Evolutionary conservation across 2,797 vertebrate species (phyloP).

Genomic region (Gallinago nigripennis): DNA sequence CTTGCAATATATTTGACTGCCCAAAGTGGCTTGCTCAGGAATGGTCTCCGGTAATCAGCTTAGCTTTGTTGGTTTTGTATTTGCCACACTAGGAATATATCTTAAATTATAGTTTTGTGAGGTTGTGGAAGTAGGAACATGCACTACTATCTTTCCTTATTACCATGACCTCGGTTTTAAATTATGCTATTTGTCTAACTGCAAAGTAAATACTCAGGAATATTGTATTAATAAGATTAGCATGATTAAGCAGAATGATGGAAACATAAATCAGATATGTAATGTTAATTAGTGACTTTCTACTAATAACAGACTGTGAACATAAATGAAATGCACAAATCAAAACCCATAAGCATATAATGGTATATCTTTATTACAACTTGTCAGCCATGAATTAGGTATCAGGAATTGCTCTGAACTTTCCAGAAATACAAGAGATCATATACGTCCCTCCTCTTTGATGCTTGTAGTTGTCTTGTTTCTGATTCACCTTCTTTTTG

Average conservation of each 20-base stretch:
- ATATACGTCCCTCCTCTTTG: not conserved
- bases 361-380: not conserved
- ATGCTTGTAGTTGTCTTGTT: not conserved
- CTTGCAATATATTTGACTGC: slow-evolving; percentile 95
- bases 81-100: not conserved
- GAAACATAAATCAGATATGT: not conserved
- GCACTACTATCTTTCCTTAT: not conserved
- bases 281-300: not conserved
- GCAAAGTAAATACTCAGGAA: not conserved
- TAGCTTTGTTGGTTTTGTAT: not conserved
- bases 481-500: not conserved
- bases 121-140: not conserved
- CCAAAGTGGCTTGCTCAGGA: slow-evolving; percentile 97
- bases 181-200: not conserved
- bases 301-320: not conserved
- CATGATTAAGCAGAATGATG: not conserved
- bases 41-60: slow-evolving; percentile 90
- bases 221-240: not conserved
- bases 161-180: not conserved
- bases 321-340: not conserved
- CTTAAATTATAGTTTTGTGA: not conserved
- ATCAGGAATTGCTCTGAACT: not conserved
- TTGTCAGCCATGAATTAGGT: not conserved
- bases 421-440: not conserved
- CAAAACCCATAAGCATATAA: not conserved